Evolutionary conservation across 2,888 invertebrate genomes (phyloP).

Genomic region (Chrysotoxum bicinctum): DNA sequence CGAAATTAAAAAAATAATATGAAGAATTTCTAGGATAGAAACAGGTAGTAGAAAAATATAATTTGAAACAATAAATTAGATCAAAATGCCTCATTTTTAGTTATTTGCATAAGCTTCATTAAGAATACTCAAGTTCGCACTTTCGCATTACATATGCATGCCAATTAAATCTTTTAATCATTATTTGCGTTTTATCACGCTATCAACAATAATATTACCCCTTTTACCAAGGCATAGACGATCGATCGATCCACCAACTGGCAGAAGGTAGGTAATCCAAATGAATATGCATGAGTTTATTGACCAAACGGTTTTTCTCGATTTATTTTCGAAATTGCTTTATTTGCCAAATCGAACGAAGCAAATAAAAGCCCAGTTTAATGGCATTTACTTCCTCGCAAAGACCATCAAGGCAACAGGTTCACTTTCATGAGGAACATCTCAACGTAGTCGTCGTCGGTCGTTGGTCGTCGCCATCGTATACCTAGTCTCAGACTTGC

Average conservation of each 20-base stretch:
- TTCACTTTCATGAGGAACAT: conserved; percentile 19
- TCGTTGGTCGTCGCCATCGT: conserved; percentile 1
- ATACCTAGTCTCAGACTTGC: conserved; percentile 13
- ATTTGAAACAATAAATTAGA: not conserved
- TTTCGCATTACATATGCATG: not conserved
- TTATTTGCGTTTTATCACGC: conserved; percentile 25
- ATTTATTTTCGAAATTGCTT: conserved; percentile 39
- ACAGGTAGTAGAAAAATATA: no score
- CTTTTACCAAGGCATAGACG: not conserved
- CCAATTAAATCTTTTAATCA: conserved; percentile 1
- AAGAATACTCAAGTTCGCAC: not conserved
- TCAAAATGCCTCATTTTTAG: not conserved
- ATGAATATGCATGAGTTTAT: conserved; percentile 48
- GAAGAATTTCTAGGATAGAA: no score
- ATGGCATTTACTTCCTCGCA: conserved; percentile 21
- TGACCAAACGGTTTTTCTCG: conserved; percentile 14
- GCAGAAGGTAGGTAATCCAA: not conserved
- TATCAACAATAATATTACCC: conserved; percentile 11
- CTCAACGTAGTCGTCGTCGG: conserved; percentile 1
- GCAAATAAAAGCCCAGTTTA: conserved; percentile 42
- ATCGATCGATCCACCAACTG: not conserved
- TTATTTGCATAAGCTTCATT: not conserved
- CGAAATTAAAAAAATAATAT: no score
- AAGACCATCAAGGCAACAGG: conserved; percentile 36
- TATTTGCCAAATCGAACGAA: conserved; percentile 15